Conservation (phyloP, 2,888 invertebrate species). For the Monoplex corrugatus region DNA sequence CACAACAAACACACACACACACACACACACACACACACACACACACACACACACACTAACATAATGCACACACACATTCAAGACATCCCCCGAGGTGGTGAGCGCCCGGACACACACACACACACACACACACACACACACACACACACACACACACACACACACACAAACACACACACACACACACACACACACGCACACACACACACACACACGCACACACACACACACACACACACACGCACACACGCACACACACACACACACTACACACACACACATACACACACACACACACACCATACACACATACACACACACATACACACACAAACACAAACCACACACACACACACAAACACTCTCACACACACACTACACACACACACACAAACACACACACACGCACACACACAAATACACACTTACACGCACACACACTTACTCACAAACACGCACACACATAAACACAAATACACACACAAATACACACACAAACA, state of each 20-base stretch:
- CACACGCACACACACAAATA: no score
- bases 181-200: background rate
- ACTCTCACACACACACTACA: background rate
- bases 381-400: background rate
- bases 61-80: background rate
- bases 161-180: slow-evolving; percentile 30
- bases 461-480: no score
- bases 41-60: slow-evolving; percentile 30
- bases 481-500: no score
- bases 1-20: no score
- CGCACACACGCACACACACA: background rate
- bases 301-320: background rate
- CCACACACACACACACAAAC: slow-evolving; percentile 1
- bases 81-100: background rate
- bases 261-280: background rate
- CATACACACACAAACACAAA: background rate
- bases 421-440: no score
- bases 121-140: background rate
- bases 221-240: slow-evolving; percentile 12
- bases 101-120: background rate
- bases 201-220: no score
- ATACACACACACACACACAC: background rate
- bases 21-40: slow-evolving; percentile 40
- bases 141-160: slow-evolving; percentile 20
- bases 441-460: no score